Base-by-base conservation (phyloP, 35 echinoderm and acorn worm genomes). In the Chiridota heheva region DNA sequence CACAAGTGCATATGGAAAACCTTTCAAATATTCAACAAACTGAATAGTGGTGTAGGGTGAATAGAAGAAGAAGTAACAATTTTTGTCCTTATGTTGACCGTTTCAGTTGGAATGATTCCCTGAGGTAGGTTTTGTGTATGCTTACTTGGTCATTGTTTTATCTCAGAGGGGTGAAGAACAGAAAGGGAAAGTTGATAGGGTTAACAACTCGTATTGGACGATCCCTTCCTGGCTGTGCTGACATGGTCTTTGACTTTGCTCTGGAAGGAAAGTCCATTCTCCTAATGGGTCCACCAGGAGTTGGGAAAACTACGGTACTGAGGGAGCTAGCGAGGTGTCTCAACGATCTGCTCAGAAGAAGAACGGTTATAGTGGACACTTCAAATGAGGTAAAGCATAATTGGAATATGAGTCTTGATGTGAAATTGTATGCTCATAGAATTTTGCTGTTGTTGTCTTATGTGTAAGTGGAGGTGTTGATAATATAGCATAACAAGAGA, bases 221-320 rank as follows among this genome's bases (percentile, higher is more conserved):
- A n/a, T 40, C 89, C 18, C 30, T 86, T 5, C 44, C 65, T 22
- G 89, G 82, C 25, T 86, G 82, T 62, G 69, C 75, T 28, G 83
- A 81, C 53, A 85, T 79, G 56, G 66, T 91, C 33, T 79, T 73
- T 58, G 89, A 91, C 47, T 27, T 91, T 25, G 44, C 83, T 22
- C 49, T 46, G 27, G 42, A 65, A 36, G 74, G 58, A 26, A 70
- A 80, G 45, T 91, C 82, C 33, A 57, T 81, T 12, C 63, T 91
- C 2, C 48, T 91, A 17, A 13, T 86, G 16, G 89, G 89, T 2
- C 36, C 35, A 26, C 66, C 89, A 42, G 89, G 82, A 7, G 82
- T 91, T 38, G 89, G 89, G 57, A 91, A 86, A 59, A 91, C 89
- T 16, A 91, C 89, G 13, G 55, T 91, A 13, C 44, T 91, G 73